Base-by-base conservation (phyloP, 2,797 vertebrate genomes). In the Sarcoramphus papa region DNA sequence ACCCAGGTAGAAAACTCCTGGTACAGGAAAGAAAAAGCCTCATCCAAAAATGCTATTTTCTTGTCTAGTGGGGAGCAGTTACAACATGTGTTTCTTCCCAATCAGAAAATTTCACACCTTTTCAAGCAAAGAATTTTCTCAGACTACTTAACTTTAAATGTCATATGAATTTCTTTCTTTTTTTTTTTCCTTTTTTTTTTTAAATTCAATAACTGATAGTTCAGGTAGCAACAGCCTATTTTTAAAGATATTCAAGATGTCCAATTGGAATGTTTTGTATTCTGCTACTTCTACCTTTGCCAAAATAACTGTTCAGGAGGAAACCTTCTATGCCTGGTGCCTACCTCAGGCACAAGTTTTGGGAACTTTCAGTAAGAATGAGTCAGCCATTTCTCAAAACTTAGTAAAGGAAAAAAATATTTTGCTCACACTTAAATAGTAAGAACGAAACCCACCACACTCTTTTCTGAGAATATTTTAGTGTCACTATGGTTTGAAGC, bases 131-230 rank as follows among this genome's bases (percentile, higher is more conserved):
- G 21, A 81, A 76, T 79, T 87, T 90, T 92, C 67, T 80, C 67
- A 86, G 78, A 60, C 62, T 83, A 64, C 80, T 85, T 64, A 89
- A 56, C 41, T 65, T 93, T 94, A 95, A 95, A 92, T 85, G 45
- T 85, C 88, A 88, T 24, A 40, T 0, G 3, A 54, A 28, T 56
- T 20, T 35, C 2, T 37, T 43, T 48, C 14, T 4, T 37, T 27
- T 3, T 7, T 21, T 31, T 43, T 41, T 57, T n/a, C 17, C 6
- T 41, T 40, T 51, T n/a, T 75, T 59, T 59, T 41, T 59, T 37
- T 33, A 0, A 43, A 40, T 47, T 75, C 40, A 48, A 25, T 57
- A 83, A 80, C 63, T 54, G 64, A 60, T 24, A 54, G 31, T 88
- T 92, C 64, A 91, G 65, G 85, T 87, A 95, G 57, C 33, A 84